A percentile compares a stretch with the other conserved stretches of the same genome.
Evolutionary conservation across 23 tunicate genomes (phyloP).

Genomic region (Corella eumyota): DNA sequence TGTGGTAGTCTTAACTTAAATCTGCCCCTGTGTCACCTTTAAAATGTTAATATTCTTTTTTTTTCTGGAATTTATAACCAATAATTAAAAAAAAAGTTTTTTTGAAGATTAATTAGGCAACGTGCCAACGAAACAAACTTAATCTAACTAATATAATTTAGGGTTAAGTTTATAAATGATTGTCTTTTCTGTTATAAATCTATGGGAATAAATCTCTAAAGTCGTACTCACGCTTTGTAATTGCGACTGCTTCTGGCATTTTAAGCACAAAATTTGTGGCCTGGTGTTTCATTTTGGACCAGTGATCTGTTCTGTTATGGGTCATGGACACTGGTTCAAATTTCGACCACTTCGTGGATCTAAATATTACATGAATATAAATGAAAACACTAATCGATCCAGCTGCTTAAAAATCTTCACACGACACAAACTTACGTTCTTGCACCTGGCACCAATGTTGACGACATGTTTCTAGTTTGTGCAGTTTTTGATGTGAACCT

Average conservation of each 20-base stretch:
- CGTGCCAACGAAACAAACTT: too few relatives aligned
- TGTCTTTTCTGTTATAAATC: too few relatives aligned
- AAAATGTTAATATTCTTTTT: too few relatives aligned
- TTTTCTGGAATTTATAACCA: too few relatives aligned
- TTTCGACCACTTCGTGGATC: slow-evolving; percentile 76
- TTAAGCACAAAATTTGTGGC: slow-evolving; percentile 81
- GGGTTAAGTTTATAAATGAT: too few relatives aligned
- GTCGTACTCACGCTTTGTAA: slow-evolving; percentile 91
- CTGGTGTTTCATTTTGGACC: slow-evolving; percentile 92
- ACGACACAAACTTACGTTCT: slow-evolving; percentile 42
- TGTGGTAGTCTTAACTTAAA: not conserved
- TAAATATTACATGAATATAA: not conserved
- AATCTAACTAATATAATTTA: too few relatives aligned
- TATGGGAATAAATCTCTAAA: too few relatives aligned
- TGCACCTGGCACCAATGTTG: slow-evolving; percentile 37
- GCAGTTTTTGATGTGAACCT: not conserved
- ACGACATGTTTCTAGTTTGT: slow-evolving; percentile 17
- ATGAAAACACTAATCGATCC: not conserved
- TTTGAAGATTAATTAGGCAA: too few relatives aligned
- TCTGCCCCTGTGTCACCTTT: too few relatives aligned
- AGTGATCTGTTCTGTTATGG: slow-evolving; percentile 64
- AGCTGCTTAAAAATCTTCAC: not conserved
- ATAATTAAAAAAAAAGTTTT: too few relatives aligned
- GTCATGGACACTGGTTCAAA: slow-evolving; percentile 71
- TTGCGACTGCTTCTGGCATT: slow-evolving; percentile 81